Percentiles rank a stretch among this genome's conserved stretches.
phyloP scores from a whole-genome alignment of 2,888 invertebrate genomes.

The Esperia sulphurella region DNA sequence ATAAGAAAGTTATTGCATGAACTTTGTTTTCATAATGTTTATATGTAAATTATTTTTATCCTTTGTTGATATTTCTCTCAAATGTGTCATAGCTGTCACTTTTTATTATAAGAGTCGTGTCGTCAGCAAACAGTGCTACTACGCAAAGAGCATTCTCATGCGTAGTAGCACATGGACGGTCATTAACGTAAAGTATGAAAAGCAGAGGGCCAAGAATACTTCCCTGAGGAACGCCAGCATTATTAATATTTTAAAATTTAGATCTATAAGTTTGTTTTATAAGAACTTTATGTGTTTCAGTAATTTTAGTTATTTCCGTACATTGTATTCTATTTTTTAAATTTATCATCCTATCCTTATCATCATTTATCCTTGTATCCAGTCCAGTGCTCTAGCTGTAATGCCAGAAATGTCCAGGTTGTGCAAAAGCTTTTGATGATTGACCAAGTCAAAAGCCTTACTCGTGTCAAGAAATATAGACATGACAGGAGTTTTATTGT shows the following conservation, averaged over 20 bases:
- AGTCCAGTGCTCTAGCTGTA: constrained; percentile 3
- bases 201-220: too few species aligned
- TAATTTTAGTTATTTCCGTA: constrained; percentile 1
- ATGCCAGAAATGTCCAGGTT: not conserved
- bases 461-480: too few species aligned
- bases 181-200: too few species aligned
- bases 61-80: constrained; percentile 7
- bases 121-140: too few species aligned
- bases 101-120: too few species aligned
- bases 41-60: constrained; percentile 7
- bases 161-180: too few species aligned
- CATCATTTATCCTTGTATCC: constrained; percentile 12
- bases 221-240: too few species aligned
- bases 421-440: too few species aligned
- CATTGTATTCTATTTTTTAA: constrained; percentile 7
- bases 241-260: not conserved
- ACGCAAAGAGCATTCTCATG: too few species aligned
- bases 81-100: too few species aligned
- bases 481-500: not conserved
- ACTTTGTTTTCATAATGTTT: constrained; percentile 4
- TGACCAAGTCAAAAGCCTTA: too few species aligned
- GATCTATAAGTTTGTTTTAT: not conserved
- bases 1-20: not conserved
- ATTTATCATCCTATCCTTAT: too few species aligned
- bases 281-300: not conserved